phyloP scores from a whole-genome alignment of 2,797 vertebrate species.

The Gadopsis marmoratus region DNA sequence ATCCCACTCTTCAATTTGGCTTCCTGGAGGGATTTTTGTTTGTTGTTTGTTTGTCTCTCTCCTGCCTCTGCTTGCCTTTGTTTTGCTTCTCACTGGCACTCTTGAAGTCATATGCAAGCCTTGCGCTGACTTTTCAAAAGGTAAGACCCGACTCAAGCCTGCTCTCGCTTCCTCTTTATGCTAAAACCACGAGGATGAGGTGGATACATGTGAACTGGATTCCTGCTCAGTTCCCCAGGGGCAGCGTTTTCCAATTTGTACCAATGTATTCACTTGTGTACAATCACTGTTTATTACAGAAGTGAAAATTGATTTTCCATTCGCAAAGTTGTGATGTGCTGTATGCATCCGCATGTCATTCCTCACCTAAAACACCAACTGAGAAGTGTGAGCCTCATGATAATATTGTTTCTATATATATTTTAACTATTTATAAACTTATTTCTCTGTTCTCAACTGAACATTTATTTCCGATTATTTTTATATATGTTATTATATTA shows the following conservation, averaged over 20 bases:
- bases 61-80: slow-evolving; percentile 46
- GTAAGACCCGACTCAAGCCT: slow-evolving; percentile 5
- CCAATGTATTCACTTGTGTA: slow-evolving; percentile 23
- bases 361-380: slow-evolving; percentile 23
- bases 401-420: slow-evolving; percentile 17
- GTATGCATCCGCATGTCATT: slow-evolving; percentile 15
- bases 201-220: slow-evolving; percentile 1
- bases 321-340: slow-evolving; percentile 26
- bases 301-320: slow-evolving; percentile 56
- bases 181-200: slow-evolving; percentile 35
- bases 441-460: background rate
- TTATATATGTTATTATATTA: background rate
- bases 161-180: slow-evolving; percentile 10
- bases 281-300: slow-evolving; percentile 38
- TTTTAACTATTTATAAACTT: background rate
- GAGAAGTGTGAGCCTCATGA: slow-evolving; percentile 1
- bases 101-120: slow-evolving; percentile 50
- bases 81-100: slow-evolving; percentile 44
- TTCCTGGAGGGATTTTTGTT: slow-evolving; percentile 52
- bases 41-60: slow-evolving; percentile 58
- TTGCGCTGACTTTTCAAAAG: slow-evolving; percentile 43
- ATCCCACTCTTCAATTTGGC: slow-evolving; percentile 37
- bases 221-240: slow-evolving; percentile 25
- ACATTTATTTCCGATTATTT: slow-evolving; percentile 4
- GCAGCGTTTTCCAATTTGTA: slow-evolving; percentile 30